phyloP scores from a whole-genome alignment of 2,888 invertebrate species.

The Cantharis rufa region DNA sequence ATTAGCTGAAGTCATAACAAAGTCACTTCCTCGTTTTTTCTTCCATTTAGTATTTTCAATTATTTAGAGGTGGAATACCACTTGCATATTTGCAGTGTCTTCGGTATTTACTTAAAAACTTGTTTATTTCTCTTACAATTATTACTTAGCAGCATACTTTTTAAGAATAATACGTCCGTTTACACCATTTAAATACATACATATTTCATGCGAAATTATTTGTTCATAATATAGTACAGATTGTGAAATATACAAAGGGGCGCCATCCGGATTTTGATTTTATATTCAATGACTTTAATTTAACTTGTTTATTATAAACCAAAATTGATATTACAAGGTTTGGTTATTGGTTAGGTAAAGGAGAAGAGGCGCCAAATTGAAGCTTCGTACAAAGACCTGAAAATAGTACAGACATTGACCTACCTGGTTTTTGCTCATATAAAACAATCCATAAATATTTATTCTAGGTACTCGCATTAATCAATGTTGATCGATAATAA shows the following conservation, averaged over 20 bases:
- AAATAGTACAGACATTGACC: background rate
- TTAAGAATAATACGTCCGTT: background rate
- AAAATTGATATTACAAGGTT: background rate
- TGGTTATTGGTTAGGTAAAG: background rate
- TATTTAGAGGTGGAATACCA: background rate
- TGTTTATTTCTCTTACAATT: background rate
- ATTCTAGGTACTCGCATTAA: background rate
- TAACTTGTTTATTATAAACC: background rate
- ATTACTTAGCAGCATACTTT: background rate
- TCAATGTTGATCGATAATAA: background rate
- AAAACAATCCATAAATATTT: background rate
- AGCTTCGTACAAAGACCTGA: background rate
- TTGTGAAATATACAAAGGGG: background rate
- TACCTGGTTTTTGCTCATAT: background rate
- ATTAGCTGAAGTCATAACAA: background rate
- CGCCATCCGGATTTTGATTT: background rate
- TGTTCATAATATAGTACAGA: background rate
- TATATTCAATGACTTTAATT: background rate
- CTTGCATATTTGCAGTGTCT: background rate
- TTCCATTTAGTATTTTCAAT: background rate
- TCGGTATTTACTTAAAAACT: background rate
- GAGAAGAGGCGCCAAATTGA: background rate
- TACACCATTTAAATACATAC: background rate
- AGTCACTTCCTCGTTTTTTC: background rate
- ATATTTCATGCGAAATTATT: background rate